Evolutionary conservation across 2,888 invertebrate species (phyloP).

Genomic region (Acronicta leporina): DNA sequence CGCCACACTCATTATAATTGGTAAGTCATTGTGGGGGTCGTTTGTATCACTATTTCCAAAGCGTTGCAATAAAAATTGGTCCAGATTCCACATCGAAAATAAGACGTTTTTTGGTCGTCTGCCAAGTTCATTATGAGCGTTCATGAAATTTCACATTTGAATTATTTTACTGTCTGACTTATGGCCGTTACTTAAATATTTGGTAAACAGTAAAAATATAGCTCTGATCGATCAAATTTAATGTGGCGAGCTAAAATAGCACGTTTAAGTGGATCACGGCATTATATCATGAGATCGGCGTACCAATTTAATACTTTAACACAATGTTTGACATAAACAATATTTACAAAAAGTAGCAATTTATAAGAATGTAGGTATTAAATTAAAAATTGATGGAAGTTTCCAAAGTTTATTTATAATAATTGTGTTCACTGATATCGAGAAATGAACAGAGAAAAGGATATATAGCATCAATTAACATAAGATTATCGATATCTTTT

Average conservation of each 20-base stretch:
- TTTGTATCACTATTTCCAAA: slow-evolving; percentile 84
- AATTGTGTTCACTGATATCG: slow-evolving; percentile 2
- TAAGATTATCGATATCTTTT: not conserved
- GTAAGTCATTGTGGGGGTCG: slow-evolving; percentile 77
- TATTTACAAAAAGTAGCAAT: slow-evolving; percentile 60
- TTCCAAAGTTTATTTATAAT: slow-evolving; percentile 28
- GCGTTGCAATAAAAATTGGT: slow-evolving; percentile 88
- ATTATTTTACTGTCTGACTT: slow-evolving; percentile 89
- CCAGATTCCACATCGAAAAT: slow-evolving; percentile 89
- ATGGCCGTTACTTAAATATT: slow-evolving; percentile 89
- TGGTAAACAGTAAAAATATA: slow-evolving; percentile 89
- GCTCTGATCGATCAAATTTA: slow-evolving; percentile 88
- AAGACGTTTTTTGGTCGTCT: slow-evolving; percentile 88
- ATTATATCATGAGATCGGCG: slow-evolving; percentile 68
- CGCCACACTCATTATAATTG: slow-evolving; percentile 65
- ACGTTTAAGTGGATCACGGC: slow-evolving; percentile 81
- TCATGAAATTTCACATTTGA: slow-evolving; percentile 90
- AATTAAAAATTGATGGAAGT: slow-evolving; percentile 25
- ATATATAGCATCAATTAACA: slow-evolving; percentile 14
- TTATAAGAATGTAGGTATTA: slow-evolving; percentile 41
- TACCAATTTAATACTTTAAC: slow-evolving; percentile 62
- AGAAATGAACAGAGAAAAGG: not conserved
- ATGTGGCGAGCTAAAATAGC: slow-evolving; percentile 83
- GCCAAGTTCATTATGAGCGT: slow-evolving; percentile 90
- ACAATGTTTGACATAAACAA: slow-evolving; percentile 65